phyloP scores from a whole-genome alignment of 2,113 vertebrate species.

The Lichenostomus cassidix region DNA sequence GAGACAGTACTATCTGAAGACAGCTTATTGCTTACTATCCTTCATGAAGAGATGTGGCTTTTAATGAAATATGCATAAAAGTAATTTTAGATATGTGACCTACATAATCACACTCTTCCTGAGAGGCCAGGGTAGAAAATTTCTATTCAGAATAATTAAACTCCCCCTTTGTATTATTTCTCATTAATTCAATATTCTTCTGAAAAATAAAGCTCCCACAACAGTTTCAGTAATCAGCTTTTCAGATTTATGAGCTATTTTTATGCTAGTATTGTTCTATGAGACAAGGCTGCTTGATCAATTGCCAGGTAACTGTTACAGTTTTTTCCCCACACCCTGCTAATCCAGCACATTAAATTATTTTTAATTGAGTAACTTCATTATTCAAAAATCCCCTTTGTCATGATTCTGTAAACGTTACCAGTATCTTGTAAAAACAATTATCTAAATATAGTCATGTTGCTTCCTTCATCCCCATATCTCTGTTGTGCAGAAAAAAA shows the following conservation, averaged over 20 bases:
- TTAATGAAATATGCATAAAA: conserved; percentile 60
- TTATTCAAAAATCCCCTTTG: conserved; percentile 53
- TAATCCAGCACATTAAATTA: conserved; percentile 51
- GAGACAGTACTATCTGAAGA: not conserved
- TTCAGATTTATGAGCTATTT: conserved; percentile 68
- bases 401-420: not conserved
- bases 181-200: conserved; percentile 67
- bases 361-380: conserved; percentile 67
- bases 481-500: not conserved
- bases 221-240: conserved; percentile 46
- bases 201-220: conserved; percentile 45
- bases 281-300: conserved; percentile 62
- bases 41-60: conserved; percentile 16
- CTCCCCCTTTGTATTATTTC: conserved; percentile 18
- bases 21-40: not conserved
- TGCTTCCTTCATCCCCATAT: not conserved
- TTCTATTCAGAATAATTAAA: conserved; percentile 44
- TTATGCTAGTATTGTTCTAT: conserved; percentile 65
- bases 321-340: conserved; percentile 15
- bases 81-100: conserved; percentile 38
- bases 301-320: conserved; percentile 56
- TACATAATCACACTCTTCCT: conserved; percentile 32
- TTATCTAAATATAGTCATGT: not conserved
- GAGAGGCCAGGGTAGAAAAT: conserved; percentile 22
- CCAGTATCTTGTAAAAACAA: conserved; percentile 2